Evolutionary conservation across 2,888 invertebrate species (phyloP), one percentile per base, ranked within the genome.

Genomic region (Pyralis farinalis): DNA sequence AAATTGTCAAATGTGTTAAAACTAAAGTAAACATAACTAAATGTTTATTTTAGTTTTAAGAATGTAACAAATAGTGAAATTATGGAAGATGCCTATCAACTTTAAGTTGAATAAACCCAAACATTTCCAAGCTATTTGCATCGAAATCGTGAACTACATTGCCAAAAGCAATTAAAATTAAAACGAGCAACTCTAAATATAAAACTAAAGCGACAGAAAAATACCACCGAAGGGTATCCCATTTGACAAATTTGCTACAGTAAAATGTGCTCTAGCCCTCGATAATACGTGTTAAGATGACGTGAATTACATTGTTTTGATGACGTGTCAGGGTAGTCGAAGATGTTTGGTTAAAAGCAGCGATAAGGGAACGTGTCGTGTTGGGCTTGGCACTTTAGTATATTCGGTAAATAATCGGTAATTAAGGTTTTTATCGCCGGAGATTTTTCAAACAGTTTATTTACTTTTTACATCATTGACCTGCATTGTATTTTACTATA

Each of bases 311-410:
- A 11, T n/a, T 10, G 7, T 22, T n/a, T 22, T 22, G 29, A 36
- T 55, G 45, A 45, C 51, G 53, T 53, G 56, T 45, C 35, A 41
- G 43, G 45, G 44, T 47, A 46, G 40, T 36, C 39, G 45, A 44
- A 58, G 55, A 58, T 56, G 53, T 52, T 49, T 51, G 42, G 49
- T 48, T n/a, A 43, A 49, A 42, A 43, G 41, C 4, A 11, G 44
- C 42, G 58, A 58, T 58, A 62, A 57, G 44, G 27, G 16, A n/a
- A 16, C 40, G 43, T 57, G 51, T 53, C 56, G 58, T 54, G 59
- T 48, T 45, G 55, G 47, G 53, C 53, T 59, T 46, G 49, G 49
- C 51, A 55, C 53, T 59, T 56, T 55, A 51, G 43, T 50, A 30
- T 39, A 48, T 47, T 49, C 47, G 35, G 4, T 16, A 55, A 53